A percentile compares a stretch with the other conserved stretches of the same genome.
Conservation (phyloP, 2,888 invertebrate species). For the Acronicta leporina region DNA sequence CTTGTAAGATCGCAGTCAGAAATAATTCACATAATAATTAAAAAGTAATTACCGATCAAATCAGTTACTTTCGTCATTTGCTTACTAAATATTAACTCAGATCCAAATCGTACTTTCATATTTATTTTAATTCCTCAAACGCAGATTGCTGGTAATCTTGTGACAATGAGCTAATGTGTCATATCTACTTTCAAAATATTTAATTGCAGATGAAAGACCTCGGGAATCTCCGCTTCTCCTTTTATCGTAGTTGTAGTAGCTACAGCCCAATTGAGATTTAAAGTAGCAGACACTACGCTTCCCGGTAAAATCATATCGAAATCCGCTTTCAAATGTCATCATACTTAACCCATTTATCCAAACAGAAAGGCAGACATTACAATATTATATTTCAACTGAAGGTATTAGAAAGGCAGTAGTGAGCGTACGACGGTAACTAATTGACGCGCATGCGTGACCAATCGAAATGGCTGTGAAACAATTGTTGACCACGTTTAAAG, state of each 20-base stretch:
- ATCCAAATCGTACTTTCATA: too few relatives aligned
- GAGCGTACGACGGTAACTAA: slow-evolving; percentile 81
- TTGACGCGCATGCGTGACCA: slow-evolving; percentile 81
- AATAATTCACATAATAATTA: too few relatives aligned
- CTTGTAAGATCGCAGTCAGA: too few relatives aligned
- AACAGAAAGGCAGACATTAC: slow-evolving; percentile 51
- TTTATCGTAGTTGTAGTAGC: not conserved
- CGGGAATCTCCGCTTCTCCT: too few relatives aligned
- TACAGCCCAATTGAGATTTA: not conserved
- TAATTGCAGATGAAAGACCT: too few relatives aligned
- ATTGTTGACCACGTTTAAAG: slow-evolving; percentile 74
- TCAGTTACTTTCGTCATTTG: too few relatives aligned
- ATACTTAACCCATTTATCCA: slow-evolving; percentile 47
- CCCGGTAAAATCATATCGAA: slow-evolving; percentile 35
- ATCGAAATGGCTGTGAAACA: slow-evolving; percentile 80
- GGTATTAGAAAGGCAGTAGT: slow-evolving; percentile 83
- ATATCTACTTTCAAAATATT: too few relatives aligned
- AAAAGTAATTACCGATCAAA: too few relatives aligned
- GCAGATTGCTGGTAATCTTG: too few relatives aligned
- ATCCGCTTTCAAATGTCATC: slow-evolving; percentile 48
- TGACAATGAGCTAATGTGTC: too few relatives aligned
- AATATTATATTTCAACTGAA: slow-evolving; percentile 58
- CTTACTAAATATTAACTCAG: too few relatives aligned
- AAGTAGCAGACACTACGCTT: slow-evolving; percentile 16
- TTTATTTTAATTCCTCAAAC: too few relatives aligned